These are phyloP conservation scores for Salvelinus namaycush DNA, from an alignment of 2,113 vertebrate species.

Conservation along the genomic window DNA sequence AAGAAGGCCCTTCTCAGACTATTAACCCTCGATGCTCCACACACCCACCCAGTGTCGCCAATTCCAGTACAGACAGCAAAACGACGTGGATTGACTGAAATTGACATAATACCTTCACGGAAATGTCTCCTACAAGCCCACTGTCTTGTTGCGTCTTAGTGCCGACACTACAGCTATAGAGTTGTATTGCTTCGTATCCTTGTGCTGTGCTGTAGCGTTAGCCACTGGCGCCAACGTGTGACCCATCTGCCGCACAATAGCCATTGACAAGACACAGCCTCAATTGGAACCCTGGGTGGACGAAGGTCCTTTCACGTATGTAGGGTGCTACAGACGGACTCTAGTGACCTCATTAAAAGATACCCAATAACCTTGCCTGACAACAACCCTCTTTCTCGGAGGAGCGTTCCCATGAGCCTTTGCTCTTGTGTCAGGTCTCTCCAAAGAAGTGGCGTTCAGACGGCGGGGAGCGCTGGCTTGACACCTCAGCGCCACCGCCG, in stretches of 20 bases:
- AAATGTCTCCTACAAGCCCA: too few species aligned
- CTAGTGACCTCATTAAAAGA: too few species aligned
- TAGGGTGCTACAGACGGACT: too few species aligned
- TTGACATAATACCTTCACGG: constrained; percentile 22
- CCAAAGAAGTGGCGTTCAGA: not conserved
- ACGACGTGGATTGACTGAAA: constrained; percentile 37
- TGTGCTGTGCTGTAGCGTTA: too few species aligned
- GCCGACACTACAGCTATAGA: constrained; percentile 32
- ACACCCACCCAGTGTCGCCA: too few species aligned
- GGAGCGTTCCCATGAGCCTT: too few species aligned
- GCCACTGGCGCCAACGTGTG: too few species aligned
- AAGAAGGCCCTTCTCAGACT: not conserved
- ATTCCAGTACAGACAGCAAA: not conserved
- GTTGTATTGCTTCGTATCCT: not conserved
- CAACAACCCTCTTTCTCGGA: too few species aligned
- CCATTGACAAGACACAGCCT: constrained; percentile 16
- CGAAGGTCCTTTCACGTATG: not conserved
- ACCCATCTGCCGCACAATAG: too few species aligned
- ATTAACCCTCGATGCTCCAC: not conserved
- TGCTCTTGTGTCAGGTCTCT: not conserved
- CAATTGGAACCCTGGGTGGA: constrained; percentile 42
- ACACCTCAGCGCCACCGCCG: not conserved
- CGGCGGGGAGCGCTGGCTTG: not conserved
- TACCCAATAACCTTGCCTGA: too few species aligned
- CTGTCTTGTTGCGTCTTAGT: too few species aligned